A percentile compares a stretch with the other conserved stretches of the same genome.
Conservation (phyloP, 2,888 invertebrate species). For the Drosophila lutescens region DNA sequence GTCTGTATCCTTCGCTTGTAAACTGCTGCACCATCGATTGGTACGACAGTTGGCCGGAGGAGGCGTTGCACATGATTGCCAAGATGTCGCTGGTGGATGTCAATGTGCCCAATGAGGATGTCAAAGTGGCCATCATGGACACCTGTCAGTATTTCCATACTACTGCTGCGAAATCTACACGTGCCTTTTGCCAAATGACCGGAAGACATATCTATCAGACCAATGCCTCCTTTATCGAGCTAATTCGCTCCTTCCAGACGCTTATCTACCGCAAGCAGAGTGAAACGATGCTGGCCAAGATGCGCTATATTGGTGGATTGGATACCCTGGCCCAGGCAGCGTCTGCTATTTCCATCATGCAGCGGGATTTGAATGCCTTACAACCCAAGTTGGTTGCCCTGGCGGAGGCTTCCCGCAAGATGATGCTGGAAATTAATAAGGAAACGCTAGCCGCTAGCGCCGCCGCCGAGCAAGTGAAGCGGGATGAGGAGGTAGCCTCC, state of each 20-base stretch:
- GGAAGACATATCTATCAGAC: constrained; percentile 93
- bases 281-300: constrained; percentile 89
- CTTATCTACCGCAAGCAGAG: constrained; percentile 89
- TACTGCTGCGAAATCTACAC: constrained; percentile 88
- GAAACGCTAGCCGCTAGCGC: constrained; percentile 92
- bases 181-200: constrained; percentile 87
- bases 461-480: constrained; percentile 91
- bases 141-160: constrained; percentile 96
- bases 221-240: constrained; percentile 94
- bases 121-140: constrained; percentile 88
- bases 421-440: constrained; percentile 90
- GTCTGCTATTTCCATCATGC: constrained; percentile 91
- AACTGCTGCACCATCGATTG: constrained; percentile 97
- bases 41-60: constrained; percentile 95
- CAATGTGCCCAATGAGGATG: constrained; percentile 86
- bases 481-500: constrained; percentile 95
- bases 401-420: constrained; percentile 91
- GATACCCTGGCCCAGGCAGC: constrained; percentile 92
- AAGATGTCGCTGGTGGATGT: constrained; percentile 89
- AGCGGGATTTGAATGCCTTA: constrained; percentile 90
- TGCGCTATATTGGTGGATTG: constrained; percentile 91
- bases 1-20: constrained; percentile 95
- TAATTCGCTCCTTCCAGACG: constrained; percentile 91
- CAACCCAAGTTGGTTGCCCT: constrained; percentile 92
- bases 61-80: constrained; percentile 93